Evolutionary conservation across 2,888 invertebrate genomes (phyloP).

Genomic region (Pristionchus exspectatus): DNA sequence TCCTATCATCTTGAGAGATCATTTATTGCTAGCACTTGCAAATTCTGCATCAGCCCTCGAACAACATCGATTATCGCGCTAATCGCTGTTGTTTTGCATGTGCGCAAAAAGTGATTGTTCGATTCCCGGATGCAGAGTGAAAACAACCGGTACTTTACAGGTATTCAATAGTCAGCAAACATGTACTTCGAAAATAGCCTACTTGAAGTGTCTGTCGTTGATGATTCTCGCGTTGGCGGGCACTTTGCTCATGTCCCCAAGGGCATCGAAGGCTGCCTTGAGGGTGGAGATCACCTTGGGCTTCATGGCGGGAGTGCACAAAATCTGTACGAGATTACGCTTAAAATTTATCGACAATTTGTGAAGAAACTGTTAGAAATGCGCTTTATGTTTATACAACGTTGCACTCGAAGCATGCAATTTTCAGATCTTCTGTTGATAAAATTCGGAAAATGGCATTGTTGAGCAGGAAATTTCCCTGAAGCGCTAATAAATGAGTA

Average conservation of each 20-base stretch:
- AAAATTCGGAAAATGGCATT: too few species aligned
- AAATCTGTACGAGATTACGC: too few species aligned
- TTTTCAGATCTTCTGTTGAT: not conserved
- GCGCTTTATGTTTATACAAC: not conserved
- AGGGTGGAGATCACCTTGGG: slow-evolving; percentile 78
- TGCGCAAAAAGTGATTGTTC: too few species aligned
- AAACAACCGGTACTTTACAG: too few species aligned
- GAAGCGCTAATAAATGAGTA: not conserved
- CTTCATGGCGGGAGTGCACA: slow-evolving; percentile 85
- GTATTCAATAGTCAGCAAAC: too few species aligned
- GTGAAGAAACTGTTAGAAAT: too few species aligned
- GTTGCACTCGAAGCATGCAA: not conserved
- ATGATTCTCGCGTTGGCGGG: slow-evolving; percentile 72
- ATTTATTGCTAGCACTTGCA: not conserved
- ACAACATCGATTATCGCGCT: too few species aligned
- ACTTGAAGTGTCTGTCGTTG: slow-evolving; percentile 61
- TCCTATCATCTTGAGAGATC: not conserved
- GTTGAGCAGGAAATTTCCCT: not conserved
- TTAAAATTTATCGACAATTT: too few species aligned
- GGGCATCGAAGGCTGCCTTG: slow-evolving; percentile 68
- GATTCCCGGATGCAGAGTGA: too few species aligned
- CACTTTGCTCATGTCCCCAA: slow-evolving; percentile 71
- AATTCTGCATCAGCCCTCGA: too few species aligned
- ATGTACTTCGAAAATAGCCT: not conserved
- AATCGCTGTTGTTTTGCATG: too few species aligned